Evolutionary conservation across 2,797 vertebrate species (phyloP), one percentile per base, ranked within the genome.

Genomic region (Sebastes aleutianus): DNA sequence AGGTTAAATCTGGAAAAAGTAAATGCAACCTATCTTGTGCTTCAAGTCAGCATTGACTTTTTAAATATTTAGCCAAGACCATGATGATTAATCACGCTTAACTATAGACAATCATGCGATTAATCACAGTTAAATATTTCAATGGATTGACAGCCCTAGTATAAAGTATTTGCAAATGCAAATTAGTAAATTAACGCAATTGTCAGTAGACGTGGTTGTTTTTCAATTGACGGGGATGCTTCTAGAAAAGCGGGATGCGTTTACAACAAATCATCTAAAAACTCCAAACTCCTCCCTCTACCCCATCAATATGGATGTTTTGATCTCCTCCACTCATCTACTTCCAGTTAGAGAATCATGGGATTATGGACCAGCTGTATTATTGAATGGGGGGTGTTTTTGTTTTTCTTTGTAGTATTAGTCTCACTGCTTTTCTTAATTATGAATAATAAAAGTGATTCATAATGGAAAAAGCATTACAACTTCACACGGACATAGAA

Each of bases 371-470:
- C 90, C 89, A 91, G 85, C 86, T 88, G 86, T 82, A 82, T 82
- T 64, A 56, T 82, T 70, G 64, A 85, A 84, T 10, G 29, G 71
- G 36, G 75, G 75, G 69, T 84, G 87, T 84, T 86, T 86, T 76
- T 87, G 75, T 86, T 89, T 88, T 81, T 64, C 76, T 88, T 85
- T 87, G 86, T 78, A 82, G 78, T 65, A 85, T 75, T 82, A 76
- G 66, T 56, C 80, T 78, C 77, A 58, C 80, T 91, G 87, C 84
- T 87, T 92, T 92, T 91, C 83, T 88, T 91, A 89, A 93, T 93
- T 92, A 91, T 87, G 91, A 92, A 90, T 90, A 88, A 93, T 90
- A 93, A 89, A 93, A 92, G 88, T 91, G 88, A 92, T 91, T 91
- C 85, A 91, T 89, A 91, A 89, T 85, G 91, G 91, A 91, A 94